Conservation (phyloP, 2,888 invertebrate species). For the Melitaea athalia region DNA sequence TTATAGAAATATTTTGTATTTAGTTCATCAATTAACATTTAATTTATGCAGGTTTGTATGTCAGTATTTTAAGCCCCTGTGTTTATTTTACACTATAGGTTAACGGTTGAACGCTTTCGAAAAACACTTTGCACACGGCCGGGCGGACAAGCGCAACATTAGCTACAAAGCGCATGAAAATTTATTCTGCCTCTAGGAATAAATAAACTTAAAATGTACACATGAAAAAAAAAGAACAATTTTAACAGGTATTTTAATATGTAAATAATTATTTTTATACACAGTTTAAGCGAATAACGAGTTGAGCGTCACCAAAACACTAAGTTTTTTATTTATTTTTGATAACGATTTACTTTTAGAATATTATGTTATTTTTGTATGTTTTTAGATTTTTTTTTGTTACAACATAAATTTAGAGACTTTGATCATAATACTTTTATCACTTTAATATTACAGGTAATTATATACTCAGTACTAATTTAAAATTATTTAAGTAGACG, state of each 20-base stretch:
- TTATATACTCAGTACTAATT: too few relatives aligned
- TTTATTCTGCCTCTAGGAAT: constrained; percentile 32
- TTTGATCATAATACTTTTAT: too few relatives aligned
- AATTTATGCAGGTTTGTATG: constrained; percentile 30
- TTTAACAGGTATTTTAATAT: neutral
- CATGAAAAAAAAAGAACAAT: neutral
- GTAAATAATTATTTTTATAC: too few relatives aligned
- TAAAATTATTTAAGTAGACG: too few relatives aligned
- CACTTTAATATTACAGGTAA: too few relatives aligned
- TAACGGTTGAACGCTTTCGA: constrained; percentile 44
- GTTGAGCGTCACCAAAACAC: too few relatives aligned
- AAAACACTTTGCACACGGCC: constrained; percentile 38
- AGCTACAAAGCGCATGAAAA: constrained; percentile 35
- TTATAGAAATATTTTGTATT: constrained; percentile 26
- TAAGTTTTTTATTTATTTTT: too few relatives aligned
- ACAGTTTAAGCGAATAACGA: too few relatives aligned
- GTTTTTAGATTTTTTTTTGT: too few relatives aligned
- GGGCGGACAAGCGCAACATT: constrained; percentile 30
- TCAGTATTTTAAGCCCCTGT: constrained; percentile 28
- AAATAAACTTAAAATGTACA: constrained; percentile 1
- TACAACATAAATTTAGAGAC: too few relatives aligned
- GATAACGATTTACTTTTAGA: too few relatives aligned
- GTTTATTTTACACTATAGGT: constrained; percentile 39
- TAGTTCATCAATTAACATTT: constrained; percentile 29
- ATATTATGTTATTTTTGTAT: too few relatives aligned